Base-by-base conservation (phyloP, 2,113 vertebrate species). In the Nannobrachium achirus region DNA sequence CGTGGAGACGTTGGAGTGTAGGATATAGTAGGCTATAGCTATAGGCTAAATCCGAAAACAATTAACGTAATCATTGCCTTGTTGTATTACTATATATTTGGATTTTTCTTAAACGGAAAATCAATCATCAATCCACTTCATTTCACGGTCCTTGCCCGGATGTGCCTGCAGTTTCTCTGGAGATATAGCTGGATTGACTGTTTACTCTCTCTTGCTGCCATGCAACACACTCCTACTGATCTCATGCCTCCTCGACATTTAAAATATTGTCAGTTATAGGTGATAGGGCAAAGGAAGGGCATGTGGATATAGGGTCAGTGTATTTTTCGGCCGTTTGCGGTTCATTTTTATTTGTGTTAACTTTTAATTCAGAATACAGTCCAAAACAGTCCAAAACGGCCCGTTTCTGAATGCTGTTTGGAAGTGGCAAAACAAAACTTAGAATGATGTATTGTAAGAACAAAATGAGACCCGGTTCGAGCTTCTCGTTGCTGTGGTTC, bases 81-180 rank as follows among this genome's bases (percentile, higher is more conserved):
- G 4, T 8, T 16, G 4, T 10, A 3, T 48, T 65, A n/a, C n/a
- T n/a, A n/a, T 44, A 45, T 45, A 14, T 63, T 57, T 10, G 58
- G 63, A 41, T 10, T 65, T 66, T 15, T 77, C 56, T 53, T 56
- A 3, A 52, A 53, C 14, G 25, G 51, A 57, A 77, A 77, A 33
- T 66, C 25, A 33, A 67, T 73, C n/a, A 56, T 51, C 56, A 69
- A 33, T 70, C 63, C 13, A 77, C 46, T 66, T 72, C 14, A 65
- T 74, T 69, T 67, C 38, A 59, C 18, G 65, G 58, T 44, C 71
- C 45, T 79, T 85, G 78, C 82, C 79, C 84, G 79, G 85, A 86
- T 81, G 85, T 82, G 83, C 80, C 85, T 73, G 83, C 80, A 69
- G 75, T 76, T 77, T 69, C 58, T 86, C 60, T 63, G 73, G 42